Conservation (phyloP, 2,888 invertebrate genomes). For the Scelioninae gen. 1 region DNA sequence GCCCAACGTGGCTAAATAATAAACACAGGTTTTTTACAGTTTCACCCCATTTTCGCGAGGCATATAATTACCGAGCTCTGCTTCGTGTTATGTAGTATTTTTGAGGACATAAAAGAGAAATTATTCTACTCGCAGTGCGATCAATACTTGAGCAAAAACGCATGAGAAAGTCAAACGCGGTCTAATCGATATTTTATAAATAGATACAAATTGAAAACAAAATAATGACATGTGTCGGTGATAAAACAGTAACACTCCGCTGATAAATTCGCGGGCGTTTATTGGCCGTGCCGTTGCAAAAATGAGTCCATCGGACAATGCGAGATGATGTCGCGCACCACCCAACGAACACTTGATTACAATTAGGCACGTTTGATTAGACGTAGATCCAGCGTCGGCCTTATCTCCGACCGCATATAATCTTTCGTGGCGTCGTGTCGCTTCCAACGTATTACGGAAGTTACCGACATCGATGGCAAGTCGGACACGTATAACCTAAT, state of each 20-base stretch:
- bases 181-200: constrained; percentile 39
- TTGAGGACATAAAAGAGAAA: constrained; percentile 37
- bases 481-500: constrained; percentile 79
- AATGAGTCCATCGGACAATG: constrained; percentile 10
- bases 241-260: background rate
- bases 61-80: constrained; percentile 25
- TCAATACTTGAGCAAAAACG: constrained; percentile 37
- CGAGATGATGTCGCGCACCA: too few relatives aligned
- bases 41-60: constrained; percentile 16
- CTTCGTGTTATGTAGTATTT: constrained; percentile 26
- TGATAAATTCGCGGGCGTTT: constrained; percentile 7
- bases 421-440: constrained; percentile 60
- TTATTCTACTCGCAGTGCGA: constrained; percentile 21
- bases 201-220: constrained; percentile 44
- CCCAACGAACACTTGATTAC: constrained; percentile 16
- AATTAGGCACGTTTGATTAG: constrained; percentile 54
- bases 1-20: constrained; percentile 11
- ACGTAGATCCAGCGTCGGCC: constrained; percentile 18
- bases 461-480: constrained; percentile 62
- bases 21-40: constrained; percentile 16
- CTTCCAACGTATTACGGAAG: constrained; percentile 51
- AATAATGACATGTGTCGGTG: constrained; percentile 24
- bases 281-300: constrained; percentile 25
- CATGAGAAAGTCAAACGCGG: constrained; percentile 39
- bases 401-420: constrained; percentile 50